Evolutionary conservation across 2,113 vertebrate genomes (phyloP).

Genomic region (Haemorhous mexicanus): DNA sequence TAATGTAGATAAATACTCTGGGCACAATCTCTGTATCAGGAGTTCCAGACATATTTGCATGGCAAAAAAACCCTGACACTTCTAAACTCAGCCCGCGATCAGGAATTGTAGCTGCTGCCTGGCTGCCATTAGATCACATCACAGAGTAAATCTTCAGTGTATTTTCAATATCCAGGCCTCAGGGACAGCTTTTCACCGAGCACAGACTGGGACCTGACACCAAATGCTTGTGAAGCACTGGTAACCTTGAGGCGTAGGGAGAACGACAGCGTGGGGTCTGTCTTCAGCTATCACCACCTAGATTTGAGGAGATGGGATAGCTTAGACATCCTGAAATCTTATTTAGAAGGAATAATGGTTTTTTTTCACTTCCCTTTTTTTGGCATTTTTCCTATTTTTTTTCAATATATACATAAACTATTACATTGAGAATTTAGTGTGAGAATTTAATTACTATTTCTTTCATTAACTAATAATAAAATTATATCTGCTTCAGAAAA

Average conservation of each 20-base stretch:
- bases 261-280: neutral
- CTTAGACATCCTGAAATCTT: neutral
- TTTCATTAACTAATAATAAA: neutral
- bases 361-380: neutral
- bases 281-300: neutral
- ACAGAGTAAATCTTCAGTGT: neutral
- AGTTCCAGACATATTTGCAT: neutral
- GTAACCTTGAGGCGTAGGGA: neutral
- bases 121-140: neutral
- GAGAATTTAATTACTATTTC: neutral
- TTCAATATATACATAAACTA: neutral
- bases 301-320: neutral
- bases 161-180: neutral
- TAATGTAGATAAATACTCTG: neutral
- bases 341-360: neutral
- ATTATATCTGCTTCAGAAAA: neutral
- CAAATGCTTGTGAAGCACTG: neutral
- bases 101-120: neutral
- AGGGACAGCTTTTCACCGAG: neutral
- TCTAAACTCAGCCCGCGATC: rapidly evolving
- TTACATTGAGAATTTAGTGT: neutral
- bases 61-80: neutral
- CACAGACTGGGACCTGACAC: neutral
- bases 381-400: neutral
- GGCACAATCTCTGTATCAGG: neutral